These are phyloP conservation scores for Pelvicachromis taeniatus DNA, from an alignment of 2,113 vertebrate species.

Conservation along the genomic window DNA sequence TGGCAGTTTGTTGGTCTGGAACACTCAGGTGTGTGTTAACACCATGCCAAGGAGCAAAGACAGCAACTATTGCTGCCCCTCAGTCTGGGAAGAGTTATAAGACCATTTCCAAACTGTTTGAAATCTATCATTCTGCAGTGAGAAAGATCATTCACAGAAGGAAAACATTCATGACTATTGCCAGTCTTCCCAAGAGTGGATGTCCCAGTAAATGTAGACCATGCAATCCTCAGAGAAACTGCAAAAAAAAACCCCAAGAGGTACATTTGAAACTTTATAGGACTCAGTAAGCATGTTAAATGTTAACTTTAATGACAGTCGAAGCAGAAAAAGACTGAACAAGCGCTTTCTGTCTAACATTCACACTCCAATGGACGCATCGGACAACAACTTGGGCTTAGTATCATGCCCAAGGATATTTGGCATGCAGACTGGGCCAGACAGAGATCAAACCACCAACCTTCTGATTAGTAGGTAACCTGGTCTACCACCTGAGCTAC, in stretches of 20 bases:
- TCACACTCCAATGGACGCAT: not conserved
- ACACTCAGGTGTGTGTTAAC: not conserved
- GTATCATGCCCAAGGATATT: not conserved
- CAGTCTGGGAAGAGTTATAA: not conserved
- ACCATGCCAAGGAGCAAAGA: not conserved
- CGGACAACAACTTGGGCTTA: not conserved
- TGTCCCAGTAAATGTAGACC: not conserved
- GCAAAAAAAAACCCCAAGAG: not conserved
- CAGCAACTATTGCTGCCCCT: not conserved
- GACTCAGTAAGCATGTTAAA: not conserved
- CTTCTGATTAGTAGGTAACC: not conserved
- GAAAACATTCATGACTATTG: not conserved
- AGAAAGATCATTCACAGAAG: not conserved
- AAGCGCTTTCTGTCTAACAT: not conserved
- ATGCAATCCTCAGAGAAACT: not conserved
- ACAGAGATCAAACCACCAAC: not conserved
- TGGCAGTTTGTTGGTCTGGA: not conserved
- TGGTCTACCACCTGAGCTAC: too few relatives aligned
- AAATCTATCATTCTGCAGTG: not conserved
- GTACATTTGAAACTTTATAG: not conserved
- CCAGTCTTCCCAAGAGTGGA: not conserved
- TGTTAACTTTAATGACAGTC: not conserved
- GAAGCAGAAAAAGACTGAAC: not conserved
- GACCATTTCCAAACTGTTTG: not conserved
- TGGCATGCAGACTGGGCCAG: not conserved